phyloP scores from a whole-genome alignment of 2,113 vertebrate species.

The Charina bottae region DNA sequence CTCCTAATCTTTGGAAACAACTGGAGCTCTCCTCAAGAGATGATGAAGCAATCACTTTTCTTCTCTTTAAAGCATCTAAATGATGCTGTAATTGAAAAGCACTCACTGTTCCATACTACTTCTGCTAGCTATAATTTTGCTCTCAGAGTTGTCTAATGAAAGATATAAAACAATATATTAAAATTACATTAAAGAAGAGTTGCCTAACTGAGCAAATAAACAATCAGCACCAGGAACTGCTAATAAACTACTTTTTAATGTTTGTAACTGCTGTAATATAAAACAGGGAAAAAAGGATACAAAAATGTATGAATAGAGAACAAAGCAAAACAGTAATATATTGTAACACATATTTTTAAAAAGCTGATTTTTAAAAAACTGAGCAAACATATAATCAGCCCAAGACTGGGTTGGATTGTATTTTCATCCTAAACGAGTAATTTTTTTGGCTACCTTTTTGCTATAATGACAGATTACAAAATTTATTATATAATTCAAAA shows the following conservation, averaged over 20 bases:
- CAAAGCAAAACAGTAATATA: too few species aligned
- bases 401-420: too few species aligned
- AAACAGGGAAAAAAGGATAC: too few species aligned
- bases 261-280: too few species aligned
- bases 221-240: not conserved
- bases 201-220: not conserved
- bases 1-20: not conserved
- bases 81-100: slow-evolving; percentile 21
- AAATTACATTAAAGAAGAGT: slow-evolving; percentile 17
- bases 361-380: too few species aligned
- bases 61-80: slow-evolving; percentile 26
- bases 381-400: too few species aligned
- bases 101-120: slow-evolving; percentile 34
- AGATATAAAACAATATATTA: slow-evolving; percentile 25
- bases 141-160: slow-evolving; percentile 25
- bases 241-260: not conserved
- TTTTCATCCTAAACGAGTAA: too few species aligned
- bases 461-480: too few species aligned
- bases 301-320: too few species aligned
- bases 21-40: not conserved
- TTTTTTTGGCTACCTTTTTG: too few species aligned
- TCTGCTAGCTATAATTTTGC: slow-evolving; percentile 34
- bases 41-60: slow-evolving; percentile 5
- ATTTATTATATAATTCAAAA: too few species aligned
- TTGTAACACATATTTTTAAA: too few species aligned